Evolutionary conservation across 2,113 vertebrate genomes (phyloP), one percentile per base, ranked within the genome.

Genomic region (Corythornis madagascariensis): DNA sequence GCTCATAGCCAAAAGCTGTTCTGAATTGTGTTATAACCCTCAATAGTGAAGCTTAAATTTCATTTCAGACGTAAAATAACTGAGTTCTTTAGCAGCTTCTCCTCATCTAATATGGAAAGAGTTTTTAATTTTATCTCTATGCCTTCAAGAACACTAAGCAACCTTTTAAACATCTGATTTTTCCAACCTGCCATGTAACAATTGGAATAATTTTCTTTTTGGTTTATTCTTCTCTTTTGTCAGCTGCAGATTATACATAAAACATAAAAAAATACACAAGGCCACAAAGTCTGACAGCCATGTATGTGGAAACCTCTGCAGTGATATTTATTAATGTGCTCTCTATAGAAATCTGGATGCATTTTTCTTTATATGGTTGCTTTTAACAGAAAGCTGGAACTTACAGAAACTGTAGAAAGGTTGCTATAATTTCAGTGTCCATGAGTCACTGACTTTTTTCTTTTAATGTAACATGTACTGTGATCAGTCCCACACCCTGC

Each of bases 21-120:
- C 31, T 70, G 74, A 67, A 89, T 33, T 15, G 20, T 28, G 35
- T 43, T 89, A 82, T 61, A 88, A 83, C 16, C 40, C 57, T 75
- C 7, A 84, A 79, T 19, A 85, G 25, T 56, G 63, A 89, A 45
- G 84, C 1, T 75, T 56, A 59, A 84, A 92, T 73, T 90, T 66
- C 4, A 79, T 92, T 95, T 87, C 21, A 82, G 70, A 81, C 35
- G 47, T 56, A 89, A 74, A 96, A 48, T 63, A 88, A 89, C 83
- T 90, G 55, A 80, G 22, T 26, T 76, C 48, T 85, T 89, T 38
- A 89, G 63, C 55, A 79, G 67, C 60, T 88, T 74, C 26, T 22
- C 45, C 42, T 91, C 56, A 83, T 71, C 60, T 42, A 67, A 56
- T 31, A 81, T 14, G 43, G 76, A 82, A 84, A 87, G 56, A 73